Base-by-base conservation (phyloP, 2,888 invertebrate genomes). In the Latrodectus hesperus region DNA sequence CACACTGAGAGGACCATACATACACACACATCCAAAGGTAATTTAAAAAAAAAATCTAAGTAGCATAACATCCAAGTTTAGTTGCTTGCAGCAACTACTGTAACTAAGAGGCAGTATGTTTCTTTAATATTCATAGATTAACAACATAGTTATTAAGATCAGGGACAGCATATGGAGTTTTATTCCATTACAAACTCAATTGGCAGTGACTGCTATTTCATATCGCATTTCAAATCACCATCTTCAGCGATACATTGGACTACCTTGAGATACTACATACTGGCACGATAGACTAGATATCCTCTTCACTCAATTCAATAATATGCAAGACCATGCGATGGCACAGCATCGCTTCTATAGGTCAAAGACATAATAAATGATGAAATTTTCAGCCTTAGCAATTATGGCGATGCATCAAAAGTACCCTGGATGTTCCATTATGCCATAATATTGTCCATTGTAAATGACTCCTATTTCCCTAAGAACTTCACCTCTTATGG, bases 391-490 rank as follows among this genome's bases (percentile, higher is more conserved):
- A 71, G 72, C 76, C 78, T 83, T 82, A 81, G 17, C 84, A 52
- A n/a, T 26, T 22, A 84, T 60, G 70, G 76, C 77, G 70, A 77
- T 75, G 71, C 86, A 88, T 90, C 90, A 90, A 88, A 90, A 90
- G 93, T 97, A 97, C 87, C 97, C 97, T 85, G 98, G 97, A 93
- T 98, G 97, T 93, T 98, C 97, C 92, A 96, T 96, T 92, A 98
- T 97, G 91, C 97, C 96, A 93, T 98, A 98, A 93, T 97, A 98
- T 93, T 97, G 97, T 90, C 97, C 97, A 93, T 97, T 97, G 93
- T 98, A 98, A 92, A 98, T 96, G 91, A 98, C 96, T 90, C 98
- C 98, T 90, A 98, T 94, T 93, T 98, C 97, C 86, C 97, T 94
- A 91, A 98, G 93, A 91, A 96, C 96, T 93, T 97, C 97, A 79